Conservation (phyloP, 2,113 vertebrate genomes). For the Rhipidura dahli region DNA sequence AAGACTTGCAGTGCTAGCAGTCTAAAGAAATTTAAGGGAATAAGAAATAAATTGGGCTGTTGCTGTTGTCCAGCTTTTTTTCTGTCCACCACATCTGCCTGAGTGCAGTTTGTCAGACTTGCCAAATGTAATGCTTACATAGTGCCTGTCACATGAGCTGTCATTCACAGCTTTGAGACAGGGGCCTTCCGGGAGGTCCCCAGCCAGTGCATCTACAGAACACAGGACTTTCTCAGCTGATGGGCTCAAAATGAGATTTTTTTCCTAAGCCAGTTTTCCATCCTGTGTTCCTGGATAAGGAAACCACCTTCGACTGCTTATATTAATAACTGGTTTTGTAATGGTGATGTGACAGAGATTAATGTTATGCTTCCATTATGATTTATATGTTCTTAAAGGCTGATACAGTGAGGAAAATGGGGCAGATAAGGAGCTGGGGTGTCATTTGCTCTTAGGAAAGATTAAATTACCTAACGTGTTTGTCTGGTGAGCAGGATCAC, state of each 20-base stretch:
- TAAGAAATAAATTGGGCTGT: background rate
- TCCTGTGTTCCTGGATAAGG: background rate
- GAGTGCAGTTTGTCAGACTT: background rate
- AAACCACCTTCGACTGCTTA: background rate
- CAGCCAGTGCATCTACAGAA: background rate
- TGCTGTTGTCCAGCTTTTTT: background rate
- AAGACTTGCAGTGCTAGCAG: background rate
- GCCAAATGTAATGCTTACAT: background rate
- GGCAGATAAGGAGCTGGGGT: background rate
- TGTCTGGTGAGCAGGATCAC: background rate
- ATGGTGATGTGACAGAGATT: background rate
- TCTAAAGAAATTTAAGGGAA: background rate
- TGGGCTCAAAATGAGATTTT: background rate
- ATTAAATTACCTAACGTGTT: background rate
- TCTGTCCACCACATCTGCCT: background rate
- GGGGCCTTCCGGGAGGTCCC: background rate
- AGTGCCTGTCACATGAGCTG: background rate
- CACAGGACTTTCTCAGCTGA: background rate
- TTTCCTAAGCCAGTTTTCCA: background rate
- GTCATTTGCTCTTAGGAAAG: background rate
- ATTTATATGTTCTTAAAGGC: background rate
- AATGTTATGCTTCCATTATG: background rate
- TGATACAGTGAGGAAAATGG: background rate
- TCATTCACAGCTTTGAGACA: background rate
- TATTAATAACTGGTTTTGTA: background rate